Evolutionary conservation across 2,797 vertebrate genomes (phyloP).

Genomic region (Notolepis coatsorum): DNA sequence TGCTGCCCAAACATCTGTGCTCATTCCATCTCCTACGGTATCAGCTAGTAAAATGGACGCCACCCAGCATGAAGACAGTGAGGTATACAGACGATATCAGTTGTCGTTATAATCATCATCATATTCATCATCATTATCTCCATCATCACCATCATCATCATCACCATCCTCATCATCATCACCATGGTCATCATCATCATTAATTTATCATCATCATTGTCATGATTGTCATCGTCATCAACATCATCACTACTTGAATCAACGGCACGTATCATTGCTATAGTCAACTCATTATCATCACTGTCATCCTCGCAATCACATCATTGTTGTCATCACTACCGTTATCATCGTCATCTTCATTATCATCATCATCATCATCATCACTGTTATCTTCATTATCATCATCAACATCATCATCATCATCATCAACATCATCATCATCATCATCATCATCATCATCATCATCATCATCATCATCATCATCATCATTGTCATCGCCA

Average conservation of each 20-base stretch:
- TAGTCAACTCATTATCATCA: not conserved
- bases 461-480: conserved; percentile 1
- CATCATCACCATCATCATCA: not conserved
- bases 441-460: not conserved
- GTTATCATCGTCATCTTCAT: not conserved
- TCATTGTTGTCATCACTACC: not conserved
- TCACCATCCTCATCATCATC: not conserved
- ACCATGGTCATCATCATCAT: not conserved
- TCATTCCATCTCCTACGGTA: conserved; percentile 23
- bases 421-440: not conserved
- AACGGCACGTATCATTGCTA: too few species aligned
- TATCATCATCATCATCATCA: not conserved
- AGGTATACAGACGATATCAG: not conserved
- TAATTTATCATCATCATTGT: not conserved
- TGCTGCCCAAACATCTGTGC: conserved; percentile 64
- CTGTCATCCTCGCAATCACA: not conserved
- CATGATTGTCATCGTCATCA: not conserved
- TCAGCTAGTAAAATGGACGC: conserved; percentile 28
- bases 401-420: not conserved
- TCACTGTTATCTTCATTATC: conserved; percentile 1
- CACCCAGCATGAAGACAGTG: not conserved
- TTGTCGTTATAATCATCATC: not conserved
- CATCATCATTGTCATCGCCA: not conserved
- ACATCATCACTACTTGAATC: not conserved
- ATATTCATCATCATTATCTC: not conserved